Base-by-base conservation (phyloP, 1,140 invertebrate genomes). In the Coelopa frigida region DNA sequence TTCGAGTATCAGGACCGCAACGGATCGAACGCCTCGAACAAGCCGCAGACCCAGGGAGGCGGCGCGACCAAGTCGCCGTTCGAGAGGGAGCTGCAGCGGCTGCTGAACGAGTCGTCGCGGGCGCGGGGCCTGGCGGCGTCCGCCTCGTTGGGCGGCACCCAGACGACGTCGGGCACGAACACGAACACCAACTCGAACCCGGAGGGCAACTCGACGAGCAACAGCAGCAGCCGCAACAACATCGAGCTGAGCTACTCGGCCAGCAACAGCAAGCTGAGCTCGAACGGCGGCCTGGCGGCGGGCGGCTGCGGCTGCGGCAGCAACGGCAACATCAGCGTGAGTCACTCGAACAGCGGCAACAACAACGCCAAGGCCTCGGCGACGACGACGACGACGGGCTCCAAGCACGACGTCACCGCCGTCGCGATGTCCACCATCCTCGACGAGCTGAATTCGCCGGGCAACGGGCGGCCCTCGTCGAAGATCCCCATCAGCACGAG, bases 31-130 rank as follows among this genome's bases (percentile, higher is more conserved):
- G 6, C 36, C 8, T 23, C 35, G 31, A 43, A 42, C 15, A 22
- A 36, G 22, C 36, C 31, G 7, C 46, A 44, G 8, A 37, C n/a
- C 5, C 35, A 35, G 18, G 32, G 36, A 2, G 46, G 22, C 8
- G 41, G 23, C 12, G 35, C 35, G 1, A 20, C 47, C 20, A 70
- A 69, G 45, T 78, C 76, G 32, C 82, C 81, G 5, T 83, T 83
- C 56, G 81, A 84, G 68, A 75, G 80, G 56, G 82, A 85, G 59
- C 82, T 85, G 49, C 81, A 84, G 68, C 81, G 82, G 62, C 71
- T 85, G 47, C 70, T 85, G 35, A 83, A 85, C 56, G 81, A 84
- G 56, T 69, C 66, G 5, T 55, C 62, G 32, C 52, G 62, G 15
- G 51, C 58, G 17, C 58, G 61, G 17, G 59, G 57, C 15, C 35